Evolutionary conservation across 2,888 invertebrate species (phyloP), one percentile per base, ranked within the genome.

Genomic region (Stenodema calcarata): DNA sequence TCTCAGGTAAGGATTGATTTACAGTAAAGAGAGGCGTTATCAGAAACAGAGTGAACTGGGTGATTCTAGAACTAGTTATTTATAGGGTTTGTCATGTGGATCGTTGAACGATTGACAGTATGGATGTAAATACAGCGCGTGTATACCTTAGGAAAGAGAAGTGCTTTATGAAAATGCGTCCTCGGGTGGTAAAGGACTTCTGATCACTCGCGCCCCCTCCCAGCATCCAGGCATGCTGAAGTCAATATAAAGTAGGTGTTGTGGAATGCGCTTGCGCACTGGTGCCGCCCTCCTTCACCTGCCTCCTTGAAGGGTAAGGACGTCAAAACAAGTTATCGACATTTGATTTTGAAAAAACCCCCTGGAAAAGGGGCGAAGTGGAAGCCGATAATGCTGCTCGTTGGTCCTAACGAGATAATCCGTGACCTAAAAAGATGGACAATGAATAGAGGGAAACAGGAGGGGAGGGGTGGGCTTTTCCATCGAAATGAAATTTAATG

Each of bases 301-400:
- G 27, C 73, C 30, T 41, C 73, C 73, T 73, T 41, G 27, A 41
- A 27, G 78, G 27, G 44, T 41, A 41, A 42, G 78, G 78, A 42
- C 42, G 78, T 78, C 78, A 78, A 78, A 78, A 78, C 78, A 78
- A 78, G 44, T 78, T 78, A 78, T 78, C 78, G 78, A 78, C 78
- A 78, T 78, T 78, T 78, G 78, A 44, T 78, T 78, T 78, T 78
- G 78, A 78, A 78, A 78, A 78, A 73, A 62, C n/a, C 62, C n/a
- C 44, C 11, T 16, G 44, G 16, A 0, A n/a, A 50, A 16, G 62
- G 27, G 62, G 18, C 23, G 23, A 9, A 7, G 23, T 18, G 23
- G 62, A 23, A 62, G 62, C 62, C 62, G 62, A 62, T 62, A 62
- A 62, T 62, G 23, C 62, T 62, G 23, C 62, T 27, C 62, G 50